Percentiles rank a stretch among this genome's conserved stretches.
Evolutionary conservation across 2,888 invertebrate species (phyloP).

Genomic region (Drosophila kuntzei): DNA sequence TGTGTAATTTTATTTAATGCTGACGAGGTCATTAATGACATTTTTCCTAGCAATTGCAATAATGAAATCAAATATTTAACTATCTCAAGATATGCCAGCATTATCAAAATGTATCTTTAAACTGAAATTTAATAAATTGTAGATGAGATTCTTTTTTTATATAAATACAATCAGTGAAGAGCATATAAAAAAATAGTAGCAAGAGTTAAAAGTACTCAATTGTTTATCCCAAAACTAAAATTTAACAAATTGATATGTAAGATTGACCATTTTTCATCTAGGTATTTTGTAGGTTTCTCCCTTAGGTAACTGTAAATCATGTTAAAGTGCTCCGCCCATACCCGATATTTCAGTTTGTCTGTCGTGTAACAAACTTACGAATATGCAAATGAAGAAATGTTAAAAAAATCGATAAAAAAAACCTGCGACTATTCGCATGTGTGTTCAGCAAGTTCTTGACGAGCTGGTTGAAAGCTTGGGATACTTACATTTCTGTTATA

Average conservation of each 20-base stretch:
- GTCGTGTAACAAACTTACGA: constrained; percentile 2
- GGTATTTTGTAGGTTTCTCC: not conserved
- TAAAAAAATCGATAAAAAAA: constrained; percentile 32
- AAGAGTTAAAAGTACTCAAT: not conserved
- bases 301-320: constrained; percentile 23
- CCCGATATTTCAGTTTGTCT: constrained; percentile 3
- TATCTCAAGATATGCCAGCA: not conserved
- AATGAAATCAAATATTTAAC: constrained; percentile 13
- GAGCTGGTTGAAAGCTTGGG: constrained; percentile 4
- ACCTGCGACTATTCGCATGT: constrained; percentile 1
- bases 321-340: constrained; percentile 4
- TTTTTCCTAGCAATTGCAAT: constrained; percentile 7
- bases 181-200: not conserved
- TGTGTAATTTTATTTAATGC: constrained; percentile 31
- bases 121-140: too few species aligned
- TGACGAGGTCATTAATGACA: constrained; percentile 26
- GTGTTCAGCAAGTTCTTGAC: constrained; percentile 18
- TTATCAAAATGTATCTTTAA: not conserved
- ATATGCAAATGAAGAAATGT: constrained; percentile 32
- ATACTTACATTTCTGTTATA: constrained; percentile 11
- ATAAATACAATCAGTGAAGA: too few species aligned
- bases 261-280: constrained; percentile 8
- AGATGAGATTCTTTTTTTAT: too few species aligned
- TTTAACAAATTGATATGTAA: not conserved
- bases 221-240: too few species aligned